Percentiles rank a stretch among this genome's conserved stretches.
These are phyloP conservation scores for Megalonaias nervosa DNA, from an alignment of 1,140 invertebrate genomes.

Conservation along the genomic window DNA sequence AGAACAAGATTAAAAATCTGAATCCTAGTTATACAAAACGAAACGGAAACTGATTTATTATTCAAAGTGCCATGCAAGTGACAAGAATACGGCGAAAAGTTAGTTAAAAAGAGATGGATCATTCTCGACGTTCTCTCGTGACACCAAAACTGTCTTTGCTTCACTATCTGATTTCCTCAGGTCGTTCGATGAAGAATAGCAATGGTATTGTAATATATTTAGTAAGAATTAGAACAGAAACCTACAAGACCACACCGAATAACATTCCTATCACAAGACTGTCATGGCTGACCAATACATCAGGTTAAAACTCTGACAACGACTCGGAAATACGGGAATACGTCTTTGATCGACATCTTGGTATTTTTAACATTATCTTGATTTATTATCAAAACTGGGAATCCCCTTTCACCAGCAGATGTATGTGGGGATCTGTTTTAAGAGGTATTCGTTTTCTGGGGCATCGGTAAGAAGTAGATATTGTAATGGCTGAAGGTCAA, in stretches of 20 bases:
- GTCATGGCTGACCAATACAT: conserved; percentile 65
- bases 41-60: too few relatives aligned
- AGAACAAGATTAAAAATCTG: too few relatives aligned
- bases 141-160: conserved; percentile 46
- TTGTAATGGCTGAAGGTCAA: conserved; percentile 70
- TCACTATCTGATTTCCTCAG: conserved; percentile 26
- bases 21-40: too few relatives aligned
- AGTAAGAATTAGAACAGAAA: conserved; percentile 96
- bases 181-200: conserved; percentile 27
- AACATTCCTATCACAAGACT: conserved; percentile 69
- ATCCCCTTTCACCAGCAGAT: conserved; percentile 66
- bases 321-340: conserved; percentile 66
- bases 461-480: conserved; percentile 70
- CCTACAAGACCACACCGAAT: conserved; percentile 80
- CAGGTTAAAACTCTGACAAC: conserved; percentile 62
- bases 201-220: conserved; percentile 91
- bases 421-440: conserved; percentile 70
- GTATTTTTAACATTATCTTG: conserved; percentile 69
- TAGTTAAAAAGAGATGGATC: neutral
- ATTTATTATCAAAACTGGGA: conserved; percentile 71
- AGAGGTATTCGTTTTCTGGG: conserved; percentile 70
- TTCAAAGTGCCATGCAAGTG: too few relatives aligned
- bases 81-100: too few relatives aligned
- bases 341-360: conserved; percentile 70
- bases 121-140: conserved; percentile 26